phyloP scores from a whole-genome alignment of 2,113 vertebrate species.

The Istiophorus platypterus region DNA sequence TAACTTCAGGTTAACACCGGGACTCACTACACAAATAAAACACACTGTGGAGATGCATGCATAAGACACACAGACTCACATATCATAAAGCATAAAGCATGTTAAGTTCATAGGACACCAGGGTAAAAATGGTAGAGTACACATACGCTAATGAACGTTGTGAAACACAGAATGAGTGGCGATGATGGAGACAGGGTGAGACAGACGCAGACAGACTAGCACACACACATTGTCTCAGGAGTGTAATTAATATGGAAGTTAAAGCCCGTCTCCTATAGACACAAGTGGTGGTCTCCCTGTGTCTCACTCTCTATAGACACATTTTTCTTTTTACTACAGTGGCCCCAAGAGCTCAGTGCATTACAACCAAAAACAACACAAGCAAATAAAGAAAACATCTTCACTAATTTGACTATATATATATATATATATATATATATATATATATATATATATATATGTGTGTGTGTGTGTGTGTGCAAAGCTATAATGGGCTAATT shows the following conservation, averaged over 20 bases:
- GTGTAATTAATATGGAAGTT: conserved; percentile 53
- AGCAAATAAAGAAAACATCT: background rate
- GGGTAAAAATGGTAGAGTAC: conserved; percentile 17
- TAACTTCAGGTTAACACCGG: conserved; percentile 47
- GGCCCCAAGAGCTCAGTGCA: background rate
- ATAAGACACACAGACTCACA: conserved; percentile 42
- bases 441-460: no score
- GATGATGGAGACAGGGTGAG: conserved; percentile 47
- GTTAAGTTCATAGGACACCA: conserved; percentile 8
- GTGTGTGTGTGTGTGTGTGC: no score
- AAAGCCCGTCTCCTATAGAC: conserved; percentile 30
- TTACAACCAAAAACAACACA: background rate
- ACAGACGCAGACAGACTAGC: conserved; percentile 40
- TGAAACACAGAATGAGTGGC: conserved; percentile 11
- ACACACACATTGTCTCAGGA: conserved; percentile 54
- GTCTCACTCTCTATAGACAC: background rate
- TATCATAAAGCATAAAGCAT: conserved; percentile 19
- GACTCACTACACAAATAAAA: background rate
- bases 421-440: background rate
- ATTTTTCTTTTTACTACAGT: background rate
- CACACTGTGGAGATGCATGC: background rate
- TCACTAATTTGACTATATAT: no score
- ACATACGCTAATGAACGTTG: conserved; percentile 19
- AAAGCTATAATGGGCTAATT: no score
- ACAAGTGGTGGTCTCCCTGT: background rate